Conservation (phyloP, 1,140 invertebrate species). For the Drosophila sulfurigaster region DNA sequence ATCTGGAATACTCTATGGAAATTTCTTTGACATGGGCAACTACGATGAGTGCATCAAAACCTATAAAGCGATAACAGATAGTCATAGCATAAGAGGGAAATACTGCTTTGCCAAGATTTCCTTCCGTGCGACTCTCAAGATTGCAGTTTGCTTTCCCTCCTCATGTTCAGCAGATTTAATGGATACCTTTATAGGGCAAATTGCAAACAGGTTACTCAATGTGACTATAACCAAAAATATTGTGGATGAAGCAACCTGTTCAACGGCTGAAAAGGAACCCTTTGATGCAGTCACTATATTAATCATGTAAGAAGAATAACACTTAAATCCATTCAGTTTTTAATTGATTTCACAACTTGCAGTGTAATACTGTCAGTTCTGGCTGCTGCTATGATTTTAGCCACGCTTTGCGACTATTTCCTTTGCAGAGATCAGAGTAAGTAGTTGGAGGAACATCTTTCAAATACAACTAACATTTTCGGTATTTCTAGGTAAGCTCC, state of each 20-base stretch:
- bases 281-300: slow-evolving; percentile 52
- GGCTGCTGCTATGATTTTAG: slow-evolving; percentile 9
- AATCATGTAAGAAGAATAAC: slow-evolving; percentile 51
- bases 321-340: not conserved
- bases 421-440: slow-evolving; percentile 51
- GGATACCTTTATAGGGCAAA: slow-evolving; percentile 37
- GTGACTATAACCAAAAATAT: slow-evolving; percentile 17
- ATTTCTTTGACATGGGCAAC: slow-evolving; percentile 52
- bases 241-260: slow-evolving; percentile 35
- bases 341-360: not conserved
- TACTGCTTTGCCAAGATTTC: slow-evolving; percentile 44
- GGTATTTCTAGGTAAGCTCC: slow-evolving; percentile 39
- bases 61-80: slow-evolving; percentile 17
- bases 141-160: slow-evolving; percentile 52
- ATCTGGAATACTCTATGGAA: slow-evolving; percentile 42
- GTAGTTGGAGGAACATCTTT: not conserved
- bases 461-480: not conserved
- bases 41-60: slow-evolving; percentile 56
- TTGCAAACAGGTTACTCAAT: slow-evolving; percentile 35
- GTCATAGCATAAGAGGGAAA: slow-evolving; percentile 42
- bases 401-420: slow-evolving; percentile 61
- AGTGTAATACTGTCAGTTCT: slow-evolving; percentile 52
- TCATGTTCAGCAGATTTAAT: slow-evolving; percentile 48
- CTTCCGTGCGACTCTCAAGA: not conserved
- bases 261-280: slow-evolving; percentile 30